phyloP scores from a whole-genome alignment of 64 coral and sea anemone species.

The Pachyseris speciosa region DNA sequence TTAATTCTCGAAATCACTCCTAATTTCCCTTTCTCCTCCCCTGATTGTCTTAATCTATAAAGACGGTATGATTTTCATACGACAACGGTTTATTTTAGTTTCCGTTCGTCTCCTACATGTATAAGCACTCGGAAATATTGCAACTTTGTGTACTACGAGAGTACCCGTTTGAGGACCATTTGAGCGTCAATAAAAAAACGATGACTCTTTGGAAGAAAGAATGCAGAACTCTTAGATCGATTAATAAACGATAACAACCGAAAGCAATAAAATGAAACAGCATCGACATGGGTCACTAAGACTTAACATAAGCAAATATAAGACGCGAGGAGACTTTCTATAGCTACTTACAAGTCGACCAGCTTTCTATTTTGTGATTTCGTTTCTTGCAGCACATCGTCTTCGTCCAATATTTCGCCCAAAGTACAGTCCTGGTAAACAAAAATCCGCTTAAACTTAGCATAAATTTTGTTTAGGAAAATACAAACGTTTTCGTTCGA shows the following conservation, averaged over 20 bases:
- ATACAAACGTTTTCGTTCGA: not conserved
- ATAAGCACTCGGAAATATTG: no score
- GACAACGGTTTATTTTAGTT: not conserved
- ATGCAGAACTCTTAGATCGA: not conserved
- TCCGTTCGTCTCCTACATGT: no score
- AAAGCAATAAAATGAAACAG: not conserved
- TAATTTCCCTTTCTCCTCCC: not conserved
- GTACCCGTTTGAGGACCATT: no score
- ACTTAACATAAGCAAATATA: not conserved
- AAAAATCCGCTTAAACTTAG: not conserved
- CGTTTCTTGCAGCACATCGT: conserved; percentile 97
- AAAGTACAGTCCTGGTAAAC: conserved; percentile 86
- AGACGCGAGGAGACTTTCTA: not conserved
- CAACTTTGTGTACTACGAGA: no score
- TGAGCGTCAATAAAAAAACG: no score
- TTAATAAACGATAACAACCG: not conserved
- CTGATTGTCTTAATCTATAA: not conserved
- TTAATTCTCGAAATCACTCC: not conserved
- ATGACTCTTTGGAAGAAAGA: not conserved
- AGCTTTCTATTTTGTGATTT: conserved; percentile 99
- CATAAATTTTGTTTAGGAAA: not conserved
- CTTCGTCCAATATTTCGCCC: conserved; percentile 95
- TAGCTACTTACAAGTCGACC: conserved; percentile 99
- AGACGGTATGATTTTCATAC: not conserved
- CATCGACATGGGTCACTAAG: not conserved